phyloP scores from a whole-genome alignment of 2,797 vertebrate genomes.

The Channa striata region DNA sequence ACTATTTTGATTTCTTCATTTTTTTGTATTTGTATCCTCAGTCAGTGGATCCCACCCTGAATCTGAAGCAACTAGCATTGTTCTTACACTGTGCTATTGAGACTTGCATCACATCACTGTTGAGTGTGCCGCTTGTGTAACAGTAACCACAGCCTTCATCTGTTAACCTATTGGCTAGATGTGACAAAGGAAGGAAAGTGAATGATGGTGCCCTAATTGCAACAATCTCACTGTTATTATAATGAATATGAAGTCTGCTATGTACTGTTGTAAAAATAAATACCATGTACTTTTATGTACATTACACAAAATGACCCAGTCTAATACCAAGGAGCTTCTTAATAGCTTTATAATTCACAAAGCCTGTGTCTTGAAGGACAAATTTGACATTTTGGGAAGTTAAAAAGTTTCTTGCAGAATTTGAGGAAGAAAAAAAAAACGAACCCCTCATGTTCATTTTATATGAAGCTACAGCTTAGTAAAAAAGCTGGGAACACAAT shows the following conservation, averaged over 20 bases:
- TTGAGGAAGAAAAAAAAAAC: too few species aligned
- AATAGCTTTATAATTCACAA: too few species aligned
- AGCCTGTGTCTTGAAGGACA: too few species aligned
- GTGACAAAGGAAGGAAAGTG: conserved; percentile 34
- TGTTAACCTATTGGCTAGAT: conserved; percentile 32
- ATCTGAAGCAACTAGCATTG: conserved; percentile 35
- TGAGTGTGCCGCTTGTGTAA: conserved; percentile 37
- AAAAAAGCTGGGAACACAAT: too few species aligned
- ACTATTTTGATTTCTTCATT: conserved; percentile 19
- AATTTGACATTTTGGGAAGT: too few species aligned
- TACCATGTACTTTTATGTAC: too few species aligned
- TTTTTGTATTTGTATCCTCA: conserved; percentile 16
- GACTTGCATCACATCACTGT: conserved; percentile 57
- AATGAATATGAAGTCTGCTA: background rate
- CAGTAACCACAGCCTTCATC: conserved; percentile 30
- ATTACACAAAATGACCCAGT: too few species aligned
- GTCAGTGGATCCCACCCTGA: conserved; percentile 17
- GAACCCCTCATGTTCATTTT: too few species aligned
- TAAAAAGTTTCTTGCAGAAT: too few species aligned
- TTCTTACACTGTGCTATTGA: conserved; percentile 33
- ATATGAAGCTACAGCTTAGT: too few species aligned
- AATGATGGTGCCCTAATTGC: background rate
- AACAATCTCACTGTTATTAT: background rate
- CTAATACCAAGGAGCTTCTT: too few species aligned
- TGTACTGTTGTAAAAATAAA: background rate